These are phyloP conservation scores for Tinamus major DNA, from an alignment of 2,797 vertebrate species.

Conservation along the genomic window DNA sequence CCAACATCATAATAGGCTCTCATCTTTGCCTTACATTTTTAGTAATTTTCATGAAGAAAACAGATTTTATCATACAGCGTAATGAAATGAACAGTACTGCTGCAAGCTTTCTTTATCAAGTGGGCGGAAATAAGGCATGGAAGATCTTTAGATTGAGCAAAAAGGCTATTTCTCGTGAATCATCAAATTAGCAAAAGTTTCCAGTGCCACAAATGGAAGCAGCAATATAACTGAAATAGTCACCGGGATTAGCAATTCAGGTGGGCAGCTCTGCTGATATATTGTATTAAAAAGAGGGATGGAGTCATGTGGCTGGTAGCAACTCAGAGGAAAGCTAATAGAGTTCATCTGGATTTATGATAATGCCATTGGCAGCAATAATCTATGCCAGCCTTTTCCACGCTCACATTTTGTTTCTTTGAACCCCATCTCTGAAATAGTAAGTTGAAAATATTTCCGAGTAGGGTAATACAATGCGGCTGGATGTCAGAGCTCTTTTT, in stretches of 20 bases:
- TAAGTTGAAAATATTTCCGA: background rate
- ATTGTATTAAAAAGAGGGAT: background rate
- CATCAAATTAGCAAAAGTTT: background rate
- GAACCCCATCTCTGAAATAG: fast-evolving
- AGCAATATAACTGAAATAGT: background rate
- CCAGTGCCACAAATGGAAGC: background rate
- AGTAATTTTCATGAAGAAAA: background rate
- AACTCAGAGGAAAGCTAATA: background rate
- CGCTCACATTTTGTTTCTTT: background rate
- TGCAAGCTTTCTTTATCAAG: background rate
- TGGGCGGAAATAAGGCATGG: background rate
- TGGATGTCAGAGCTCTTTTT: background rate
- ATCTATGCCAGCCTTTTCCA: background rate
- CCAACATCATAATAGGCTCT: background rate
- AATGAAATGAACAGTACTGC: background rate
- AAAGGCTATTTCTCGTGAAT: background rate
- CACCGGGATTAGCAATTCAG: background rate
- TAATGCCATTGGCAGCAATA: background rate
- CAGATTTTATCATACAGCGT: background rate
- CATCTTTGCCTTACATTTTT: background rate
- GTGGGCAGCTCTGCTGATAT: background rate
- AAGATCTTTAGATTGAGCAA: background rate
- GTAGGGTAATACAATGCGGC: background rate
- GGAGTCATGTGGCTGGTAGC: background rate
- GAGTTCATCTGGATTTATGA: background rate